Evolutionary conservation across 2,888 invertebrate species (phyloP).

Genomic region (Lasioglossum malachurum): DNA sequence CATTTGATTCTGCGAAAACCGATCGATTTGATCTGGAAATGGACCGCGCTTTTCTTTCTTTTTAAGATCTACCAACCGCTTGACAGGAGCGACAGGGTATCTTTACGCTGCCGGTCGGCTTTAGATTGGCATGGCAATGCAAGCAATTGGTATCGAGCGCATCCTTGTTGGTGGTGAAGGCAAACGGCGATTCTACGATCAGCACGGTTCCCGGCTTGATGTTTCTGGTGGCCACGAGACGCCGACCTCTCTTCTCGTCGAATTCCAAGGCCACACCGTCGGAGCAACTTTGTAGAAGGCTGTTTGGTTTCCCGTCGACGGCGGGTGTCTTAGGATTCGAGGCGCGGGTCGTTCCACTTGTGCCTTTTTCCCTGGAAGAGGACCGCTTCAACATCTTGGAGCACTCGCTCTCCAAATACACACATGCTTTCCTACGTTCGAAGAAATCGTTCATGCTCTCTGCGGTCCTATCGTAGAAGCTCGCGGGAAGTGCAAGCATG

Average conservation of each 20-base stretch:
- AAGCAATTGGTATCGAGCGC: conserved; percentile 79
- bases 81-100: conserved; percentile 80
- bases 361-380: conserved; percentile 54
- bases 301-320: conserved; percentile 74
- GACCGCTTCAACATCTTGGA: conserved; percentile 58
- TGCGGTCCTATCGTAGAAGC: conserved; percentile 46
- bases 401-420: conserved; percentile 71
- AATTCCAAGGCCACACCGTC: conserved; percentile 74
- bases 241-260: conserved; percentile 81
- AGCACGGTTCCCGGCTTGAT: conserved; percentile 82
- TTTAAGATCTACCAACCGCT: conserved; percentile 73
- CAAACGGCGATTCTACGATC: conserved; percentile 80
- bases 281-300: conserved; percentile 75
- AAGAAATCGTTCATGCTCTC: conserved; percentile 58
- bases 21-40: background rate
- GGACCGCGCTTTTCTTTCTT: conserved; percentile 12
- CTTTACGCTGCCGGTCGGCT: conserved; percentile 63
- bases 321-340: conserved; percentile 33
- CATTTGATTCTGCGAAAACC: background rate
- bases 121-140: conserved; percentile 78
- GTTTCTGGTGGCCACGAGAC: conserved; percentile 83
- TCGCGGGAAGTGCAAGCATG: conserved; percentile 66
- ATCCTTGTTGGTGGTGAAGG: conserved; percentile 77
- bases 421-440: conserved; percentile 66
- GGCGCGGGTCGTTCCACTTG: conserved; percentile 55